Percentiles rank a stretch among this genome's conserved stretches.
These are phyloP conservation scores for Coecobrya sp. DNA, from an alignment of 2,888 invertebrate species.

Conservation along the genomic window DNA sequence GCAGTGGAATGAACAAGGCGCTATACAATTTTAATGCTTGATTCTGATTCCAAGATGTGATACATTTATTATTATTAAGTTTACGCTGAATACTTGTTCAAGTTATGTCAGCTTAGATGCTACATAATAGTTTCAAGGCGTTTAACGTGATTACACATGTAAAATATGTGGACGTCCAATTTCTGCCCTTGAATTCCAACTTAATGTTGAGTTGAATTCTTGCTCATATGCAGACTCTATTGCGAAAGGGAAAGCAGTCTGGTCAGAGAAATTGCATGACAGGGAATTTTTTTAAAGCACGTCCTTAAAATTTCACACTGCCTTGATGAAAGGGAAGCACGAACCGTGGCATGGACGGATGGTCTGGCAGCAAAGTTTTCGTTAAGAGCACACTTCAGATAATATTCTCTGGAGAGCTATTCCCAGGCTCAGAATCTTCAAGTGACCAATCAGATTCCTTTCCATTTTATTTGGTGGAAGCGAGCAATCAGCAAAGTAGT, in stretches of 20 bases:
- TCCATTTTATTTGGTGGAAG: slow-evolving; percentile 9
- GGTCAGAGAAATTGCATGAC: background rate
- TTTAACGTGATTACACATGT: background rate
- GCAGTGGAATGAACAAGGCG: background rate
- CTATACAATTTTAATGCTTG: background rate
- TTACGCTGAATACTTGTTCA: background rate
- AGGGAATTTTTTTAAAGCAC: slow-evolving; percentile 4
- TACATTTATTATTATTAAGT: background rate
- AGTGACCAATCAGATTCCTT: slow-evolving; percentile 3
- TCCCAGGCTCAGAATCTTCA: background rate
- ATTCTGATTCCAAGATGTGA: background rate
- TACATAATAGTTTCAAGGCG: background rate
- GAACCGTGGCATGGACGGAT: background rate
- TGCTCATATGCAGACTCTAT: background rate
- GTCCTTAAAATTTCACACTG: slow-evolving; percentile 7
- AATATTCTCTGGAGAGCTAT: slow-evolving; percentile 14
- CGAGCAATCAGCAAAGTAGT: slow-evolving; percentile 22
- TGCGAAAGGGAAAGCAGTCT: background rate
- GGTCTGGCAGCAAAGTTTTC: background rate
- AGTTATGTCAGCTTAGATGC: background rate
- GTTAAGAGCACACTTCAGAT: background rate
- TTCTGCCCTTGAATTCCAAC: background rate
- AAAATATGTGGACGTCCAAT: background rate
- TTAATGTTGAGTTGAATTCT: background rate
- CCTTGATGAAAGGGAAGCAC: slow-evolving; percentile 8